These are phyloP conservation scores for Dione vanillae DNA, from an alignment of 2,888 invertebrate species.

Conservation along the genomic window DNA sequence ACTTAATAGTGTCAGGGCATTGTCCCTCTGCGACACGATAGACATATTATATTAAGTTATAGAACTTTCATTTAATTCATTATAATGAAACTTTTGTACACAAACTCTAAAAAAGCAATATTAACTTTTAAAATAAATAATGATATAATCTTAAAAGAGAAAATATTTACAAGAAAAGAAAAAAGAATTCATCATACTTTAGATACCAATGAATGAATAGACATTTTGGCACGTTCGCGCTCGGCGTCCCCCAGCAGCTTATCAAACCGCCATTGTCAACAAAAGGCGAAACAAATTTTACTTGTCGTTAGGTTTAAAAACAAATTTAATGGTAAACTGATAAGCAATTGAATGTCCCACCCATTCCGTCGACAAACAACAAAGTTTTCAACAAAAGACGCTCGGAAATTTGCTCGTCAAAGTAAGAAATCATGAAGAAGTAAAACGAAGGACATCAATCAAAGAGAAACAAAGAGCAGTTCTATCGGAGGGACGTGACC, in stretches of 20 bases:
- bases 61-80: background rate
- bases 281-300: conserved; percentile 51
- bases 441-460: conserved; percentile 64
- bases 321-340: conserved; percentile 50
- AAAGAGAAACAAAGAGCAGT: conserved; percentile 58
- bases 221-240: conserved; percentile 66
- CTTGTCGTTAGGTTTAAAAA: conserved; percentile 55
- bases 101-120: background rate
- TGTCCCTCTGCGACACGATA: too few species aligned
- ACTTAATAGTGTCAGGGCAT: too few species aligned
- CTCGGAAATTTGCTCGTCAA: conserved; percentile 53
- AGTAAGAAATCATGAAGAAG: conserved; percentile 55
- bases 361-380: conserved; percentile 56
- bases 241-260: conserved; percentile 40
- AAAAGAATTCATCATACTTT: conserved; percentile 50
- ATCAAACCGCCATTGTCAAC: conserved; percentile 62
- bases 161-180: conserved; percentile 4
- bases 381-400: conserved; percentile 55
- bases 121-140: background rate
- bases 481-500: conserved; percentile 54
- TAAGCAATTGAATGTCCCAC: conserved; percentile 56
- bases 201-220: conserved; percentile 63
- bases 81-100: background rate
- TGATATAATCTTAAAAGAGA: background rate
- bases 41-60: too few species aligned